Evolutionary conservation across 1,140 invertebrate genomes (phyloP).

Genomic region (Branchinecta lynchi): DNA sequence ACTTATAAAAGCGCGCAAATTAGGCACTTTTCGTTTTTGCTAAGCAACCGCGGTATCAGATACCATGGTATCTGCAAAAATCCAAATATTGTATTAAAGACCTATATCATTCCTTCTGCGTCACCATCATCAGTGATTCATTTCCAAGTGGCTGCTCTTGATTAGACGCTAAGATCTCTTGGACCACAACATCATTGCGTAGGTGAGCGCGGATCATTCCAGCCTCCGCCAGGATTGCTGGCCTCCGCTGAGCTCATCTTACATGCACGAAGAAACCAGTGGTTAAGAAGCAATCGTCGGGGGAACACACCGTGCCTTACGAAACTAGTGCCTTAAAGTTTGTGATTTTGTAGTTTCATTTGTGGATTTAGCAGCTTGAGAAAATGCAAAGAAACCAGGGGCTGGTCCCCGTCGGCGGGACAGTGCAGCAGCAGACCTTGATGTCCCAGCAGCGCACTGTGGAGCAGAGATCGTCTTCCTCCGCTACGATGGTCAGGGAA

Average conservation of each 20-base stretch:
- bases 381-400: conserved; percentile 8
- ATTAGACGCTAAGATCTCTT: too few relatives aligned
- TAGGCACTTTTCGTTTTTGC: too few relatives aligned
- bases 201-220: background rate
- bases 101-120: too few relatives aligned
- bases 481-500: conserved; percentile 19
- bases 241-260: background rate
- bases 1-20: too few relatives aligned
- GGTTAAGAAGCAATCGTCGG: conserved; percentile 8
- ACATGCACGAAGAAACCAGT: conserved; percentile 1
- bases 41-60: too few relatives aligned
- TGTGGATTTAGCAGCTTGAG: background rate
- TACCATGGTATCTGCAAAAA: too few relatives aligned
- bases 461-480: conserved; percentile 19
- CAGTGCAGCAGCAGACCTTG: conserved; percentile 16
- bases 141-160: too few relatives aligned
- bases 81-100: too few relatives aligned
- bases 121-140: too few relatives aligned
- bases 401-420: conserved; percentile 14
- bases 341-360: background rate
- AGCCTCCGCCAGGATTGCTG: background rate
- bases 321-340: background rate
- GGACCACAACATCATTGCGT: background rate
- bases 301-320: conserved; percentile 1
- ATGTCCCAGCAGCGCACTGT: conserved; percentile 21